Evolutionary conservation across 2,888 invertebrate genomes (phyloP).

Genomic region (Subacronicta megacephala): DNA sequence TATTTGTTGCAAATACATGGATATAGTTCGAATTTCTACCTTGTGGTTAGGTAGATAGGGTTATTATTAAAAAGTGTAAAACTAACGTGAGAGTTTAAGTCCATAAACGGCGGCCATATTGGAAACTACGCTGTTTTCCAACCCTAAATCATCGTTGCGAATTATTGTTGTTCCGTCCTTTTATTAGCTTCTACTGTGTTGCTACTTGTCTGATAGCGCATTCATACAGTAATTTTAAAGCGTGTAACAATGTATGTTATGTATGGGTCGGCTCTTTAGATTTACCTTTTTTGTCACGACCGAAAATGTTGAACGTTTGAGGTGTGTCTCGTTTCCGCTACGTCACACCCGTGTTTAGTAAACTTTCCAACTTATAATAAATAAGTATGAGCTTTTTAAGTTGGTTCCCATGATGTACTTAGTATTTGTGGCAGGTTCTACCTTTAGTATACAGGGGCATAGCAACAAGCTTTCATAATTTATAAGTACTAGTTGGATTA

Average conservation of each 20-base stretch:
- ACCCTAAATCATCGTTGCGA: slow-evolving; percentile 68
- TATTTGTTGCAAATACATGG: slow-evolving; percentile 49
- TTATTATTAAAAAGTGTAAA: slow-evolving; percentile 42
- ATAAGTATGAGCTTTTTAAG: slow-evolving; percentile 30
- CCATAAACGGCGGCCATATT: slow-evolving; percentile 64
- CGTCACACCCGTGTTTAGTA: slow-evolving; percentile 34
- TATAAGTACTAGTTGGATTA: slow-evolving; percentile 1
- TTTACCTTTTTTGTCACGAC: slow-evolving; percentile 40
- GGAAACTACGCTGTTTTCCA: slow-evolving; percentile 65
- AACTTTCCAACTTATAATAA: slow-evolving; percentile 45
- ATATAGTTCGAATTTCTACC: slow-evolving; percentile 47
- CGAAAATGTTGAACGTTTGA: slow-evolving; percentile 39
- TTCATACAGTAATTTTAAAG: slow-evolving; percentile 55
- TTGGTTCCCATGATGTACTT: slow-evolving; percentile 21
- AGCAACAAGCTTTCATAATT: neutral
- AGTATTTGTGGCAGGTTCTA: neutral
- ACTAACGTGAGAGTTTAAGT: slow-evolving; percentile 37
- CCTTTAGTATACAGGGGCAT: no score
- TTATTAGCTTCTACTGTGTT: slow-evolving; percentile 68
- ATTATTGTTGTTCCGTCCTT: slow-evolving; percentile 66
- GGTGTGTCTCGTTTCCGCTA: slow-evolving; percentile 48
- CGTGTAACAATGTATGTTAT: slow-evolving; percentile 23
- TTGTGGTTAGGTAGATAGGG: slow-evolving; percentile 41
- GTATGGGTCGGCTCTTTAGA: slow-evolving; percentile 14
- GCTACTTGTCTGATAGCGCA: slow-evolving; percentile 58